Conservation (phyloP, 2,888 invertebrate species). For the Macrophya alboannulata region DNA sequence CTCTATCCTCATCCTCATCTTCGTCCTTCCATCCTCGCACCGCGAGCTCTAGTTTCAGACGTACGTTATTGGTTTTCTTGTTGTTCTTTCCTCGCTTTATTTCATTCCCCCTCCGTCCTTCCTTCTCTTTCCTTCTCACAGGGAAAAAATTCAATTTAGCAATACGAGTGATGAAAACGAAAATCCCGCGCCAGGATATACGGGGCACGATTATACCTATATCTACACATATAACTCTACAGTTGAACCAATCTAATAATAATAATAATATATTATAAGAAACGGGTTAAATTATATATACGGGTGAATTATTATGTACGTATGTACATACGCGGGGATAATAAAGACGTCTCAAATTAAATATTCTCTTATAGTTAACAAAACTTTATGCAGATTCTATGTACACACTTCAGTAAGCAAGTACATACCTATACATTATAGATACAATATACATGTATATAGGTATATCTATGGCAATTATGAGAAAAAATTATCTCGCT, state of each 20-base stretch:
- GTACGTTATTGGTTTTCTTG: constrained; percentile 32
- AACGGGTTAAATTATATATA: neutral
- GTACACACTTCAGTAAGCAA: neutral
- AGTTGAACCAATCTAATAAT: neutral
- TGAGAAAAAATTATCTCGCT: neutral
- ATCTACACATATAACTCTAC: neutral
- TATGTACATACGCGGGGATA: too few species aligned
- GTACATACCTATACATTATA: neutral
- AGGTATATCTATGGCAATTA: neutral
- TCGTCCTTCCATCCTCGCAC: neutral
- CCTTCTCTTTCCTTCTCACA: neutral
- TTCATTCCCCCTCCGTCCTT: neutral
- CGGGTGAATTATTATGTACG: too few species aligned
- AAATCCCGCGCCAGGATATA: neutral
- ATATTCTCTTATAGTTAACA: constrained; percentile 5
- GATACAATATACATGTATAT: too few species aligned
- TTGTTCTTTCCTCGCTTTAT: constrained; percentile 31
- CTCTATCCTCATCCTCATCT: neutral
- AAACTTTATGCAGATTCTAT: neutral
- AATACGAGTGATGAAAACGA: constrained; percentile 24
- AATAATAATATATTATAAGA: neutral
- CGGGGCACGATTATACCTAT: neutral
- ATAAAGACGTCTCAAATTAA: neutral
- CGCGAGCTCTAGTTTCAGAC: neutral
- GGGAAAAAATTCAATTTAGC: constrained; percentile 45